These are phyloP conservation scores for Polypterus senegalus DNA, from an alignment of 2,113 vertebrate genomes.

Conservation along the genomic window DNA sequence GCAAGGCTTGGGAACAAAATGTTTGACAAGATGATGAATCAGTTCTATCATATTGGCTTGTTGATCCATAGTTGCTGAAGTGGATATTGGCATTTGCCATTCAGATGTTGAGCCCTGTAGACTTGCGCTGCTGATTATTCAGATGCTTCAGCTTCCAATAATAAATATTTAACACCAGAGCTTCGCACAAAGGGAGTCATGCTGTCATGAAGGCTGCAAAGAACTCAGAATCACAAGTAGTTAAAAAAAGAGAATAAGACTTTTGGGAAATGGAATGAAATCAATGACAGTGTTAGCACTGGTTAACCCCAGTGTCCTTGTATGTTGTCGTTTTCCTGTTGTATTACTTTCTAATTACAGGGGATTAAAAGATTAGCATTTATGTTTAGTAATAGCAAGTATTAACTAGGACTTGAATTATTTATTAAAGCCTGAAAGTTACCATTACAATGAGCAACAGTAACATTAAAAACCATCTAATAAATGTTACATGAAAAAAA, in stretches of 20 bases:
- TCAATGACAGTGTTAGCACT: conserved; percentile 53
- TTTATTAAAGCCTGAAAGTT: too few species aligned
- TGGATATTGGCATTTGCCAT: conserved; percentile 89
- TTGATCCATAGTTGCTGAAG: conserved; percentile 65
- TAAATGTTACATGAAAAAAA: too few species aligned
- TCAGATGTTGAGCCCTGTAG: conserved; percentile 53
- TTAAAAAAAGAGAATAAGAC: conserved; percentile 35
- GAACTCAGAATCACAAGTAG: conserved; percentile 36
- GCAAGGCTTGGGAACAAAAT: conserved; percentile 50
- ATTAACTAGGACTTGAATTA: too few species aligned
- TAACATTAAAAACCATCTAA: too few species aligned
- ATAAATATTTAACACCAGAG: conserved; percentile 68
- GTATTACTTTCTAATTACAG: conserved; percentile 26
- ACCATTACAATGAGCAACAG: too few species aligned
- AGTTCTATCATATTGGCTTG: conserved; percentile 66
- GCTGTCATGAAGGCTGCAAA: conserved; percentile 40
- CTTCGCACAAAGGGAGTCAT: conserved; percentile 44
- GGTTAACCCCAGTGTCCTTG: conserved; percentile 46
- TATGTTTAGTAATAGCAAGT: not conserved
- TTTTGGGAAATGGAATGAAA: conserved; percentile 33
- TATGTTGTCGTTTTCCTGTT: conserved; percentile 45
- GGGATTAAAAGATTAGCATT: not conserved
- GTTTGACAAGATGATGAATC: conserved; percentile 84
- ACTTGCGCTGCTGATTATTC: conserved; percentile 72
- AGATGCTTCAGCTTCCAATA: conserved; percentile 64